Base-by-base conservation (phyloP, 2,113 vertebrate species). In the Excalfactoria chinensis region DNA sequence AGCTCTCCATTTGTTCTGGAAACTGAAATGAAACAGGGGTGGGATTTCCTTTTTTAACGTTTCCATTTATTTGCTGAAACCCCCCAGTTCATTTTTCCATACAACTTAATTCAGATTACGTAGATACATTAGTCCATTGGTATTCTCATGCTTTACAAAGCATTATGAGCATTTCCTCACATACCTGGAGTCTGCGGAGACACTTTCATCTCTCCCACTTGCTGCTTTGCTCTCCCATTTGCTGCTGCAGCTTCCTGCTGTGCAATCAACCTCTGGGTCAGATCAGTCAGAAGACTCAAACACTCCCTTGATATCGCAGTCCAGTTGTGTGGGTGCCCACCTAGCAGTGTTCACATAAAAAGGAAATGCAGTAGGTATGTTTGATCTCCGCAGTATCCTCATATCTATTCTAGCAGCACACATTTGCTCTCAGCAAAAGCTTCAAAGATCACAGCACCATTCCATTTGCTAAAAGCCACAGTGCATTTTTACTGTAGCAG, bases 241-340 rank as follows among this genome's bases (percentile, higher is more conserved):
- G 98, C 98, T 67, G 99, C 98, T 66, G 99, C 98, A 21, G 97
- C 98, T 88, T 99, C 99, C 64, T 99, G 99, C 88, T 99, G 98
- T 30, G 95, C 69, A 7, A 99, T 90, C 55, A 99, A 98, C 84
- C 98, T 98, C 92, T 98, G 98, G 37, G 99, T 99, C 93, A 99
- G 97, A 87, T 98, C 98, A 49, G 93, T 97, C 75, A 99, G 95
- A 84, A 99, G 97, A 82, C 93, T 98, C 96, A 99, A 94, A 90
- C 99, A 99, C 95, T 99, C 99, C 76, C 95, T 97, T 72, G 98
- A 99, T 95, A 99, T 98, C 4, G 98, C 98, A 37, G 98, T 98
- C 99, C 99, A 99, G 91, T 98, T 99, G 91, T 99, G 98, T 7
- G 99, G 98, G 93, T 99, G 99, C 37, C 99, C 99, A 88, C 99